phyloP scores from a whole-genome alignment of 1,140 invertebrate species.

The Cyrtorhinus lividipennis region DNA sequence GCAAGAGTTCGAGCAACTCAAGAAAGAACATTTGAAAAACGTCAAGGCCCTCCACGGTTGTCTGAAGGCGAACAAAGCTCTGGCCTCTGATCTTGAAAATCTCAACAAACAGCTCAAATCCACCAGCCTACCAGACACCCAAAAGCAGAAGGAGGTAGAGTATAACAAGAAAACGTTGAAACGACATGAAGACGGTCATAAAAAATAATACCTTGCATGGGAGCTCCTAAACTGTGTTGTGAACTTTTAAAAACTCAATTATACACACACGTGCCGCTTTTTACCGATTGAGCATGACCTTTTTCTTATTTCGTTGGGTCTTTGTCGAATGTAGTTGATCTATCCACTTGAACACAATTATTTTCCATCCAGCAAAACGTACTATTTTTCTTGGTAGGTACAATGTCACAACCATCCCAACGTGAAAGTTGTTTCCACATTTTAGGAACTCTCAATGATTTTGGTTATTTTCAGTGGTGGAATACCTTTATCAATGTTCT shows the following conservation, averaged over 20 bases:
- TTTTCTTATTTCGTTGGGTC: too few species aligned
- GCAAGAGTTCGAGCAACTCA: background rate
- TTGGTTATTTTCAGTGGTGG: conserved; percentile 4
- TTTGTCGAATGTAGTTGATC: too few species aligned
- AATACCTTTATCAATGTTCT: conserved; percentile 2
- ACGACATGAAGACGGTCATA: too few species aligned
- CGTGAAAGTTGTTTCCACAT: too few species aligned
- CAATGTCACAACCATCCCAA: too few species aligned
- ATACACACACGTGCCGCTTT: too few species aligned
- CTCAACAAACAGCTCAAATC: background rate
- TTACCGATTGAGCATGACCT: too few species aligned
- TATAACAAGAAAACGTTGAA: background rate
- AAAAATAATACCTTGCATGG: background rate
- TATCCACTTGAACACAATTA: too few species aligned
- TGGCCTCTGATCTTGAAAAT: conserved; percentile 14
- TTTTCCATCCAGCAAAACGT: too few species aligned
- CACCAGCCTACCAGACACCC: background rate
- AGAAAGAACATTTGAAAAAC: conserved; percentile 4
- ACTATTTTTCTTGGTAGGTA: too few species aligned
- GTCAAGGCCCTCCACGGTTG: conserved; percentile 15
- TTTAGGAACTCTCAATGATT: too few species aligned
- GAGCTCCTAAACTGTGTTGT: background rate
- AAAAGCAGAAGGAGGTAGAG: background rate
- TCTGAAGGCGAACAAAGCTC: conserved; percentile 13
- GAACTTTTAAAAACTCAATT: too few species aligned